Conservation (phyloP, 2,888 invertebrate genomes). For the Cylindroiulus punctatus region DNA sequence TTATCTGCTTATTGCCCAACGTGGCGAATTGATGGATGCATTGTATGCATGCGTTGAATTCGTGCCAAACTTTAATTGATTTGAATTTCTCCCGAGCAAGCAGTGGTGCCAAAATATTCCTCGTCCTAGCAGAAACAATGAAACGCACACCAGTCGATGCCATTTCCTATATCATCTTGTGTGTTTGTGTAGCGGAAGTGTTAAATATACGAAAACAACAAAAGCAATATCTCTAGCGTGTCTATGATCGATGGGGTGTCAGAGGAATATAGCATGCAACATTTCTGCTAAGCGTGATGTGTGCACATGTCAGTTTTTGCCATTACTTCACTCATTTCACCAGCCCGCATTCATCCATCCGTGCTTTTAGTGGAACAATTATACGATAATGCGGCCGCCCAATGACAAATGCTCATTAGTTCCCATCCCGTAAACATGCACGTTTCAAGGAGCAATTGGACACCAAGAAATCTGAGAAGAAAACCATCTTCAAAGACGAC, state of each 20-base stretch:
- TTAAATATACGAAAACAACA: constrained; percentile 45
- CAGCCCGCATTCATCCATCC: background rate
- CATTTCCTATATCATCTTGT: constrained; percentile 29
- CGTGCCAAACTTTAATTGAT: constrained; percentile 37
- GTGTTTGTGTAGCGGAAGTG: constrained; percentile 43
- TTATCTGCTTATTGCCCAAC: constrained; percentile 8
- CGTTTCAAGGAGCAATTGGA: constrained; percentile 31
- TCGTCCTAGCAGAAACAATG: constrained; percentile 14
- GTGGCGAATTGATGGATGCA: constrained; percentile 28
- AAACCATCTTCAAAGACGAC: background rate
- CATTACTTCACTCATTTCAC: constrained; percentile 23
- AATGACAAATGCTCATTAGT: constrained; percentile 51
- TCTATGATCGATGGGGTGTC: constrained; percentile 43
- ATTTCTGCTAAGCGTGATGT: constrained; percentile 20
- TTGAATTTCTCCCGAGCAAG: background rate
- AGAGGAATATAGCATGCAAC: constrained; percentile 10
- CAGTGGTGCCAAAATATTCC: constrained; percentile 16
- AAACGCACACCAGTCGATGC: constrained; percentile 3
- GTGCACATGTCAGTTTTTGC: background rate
- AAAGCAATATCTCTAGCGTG: constrained; percentile 40
- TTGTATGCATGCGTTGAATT: background rate
- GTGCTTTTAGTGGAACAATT: constrained; percentile 44
- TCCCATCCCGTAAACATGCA: background rate
- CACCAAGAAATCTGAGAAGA: background rate
- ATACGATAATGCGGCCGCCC: constrained; percentile 37